Conservation (phyloP, 1,140 invertebrate species). For the Coelopa frigida region DNA sequence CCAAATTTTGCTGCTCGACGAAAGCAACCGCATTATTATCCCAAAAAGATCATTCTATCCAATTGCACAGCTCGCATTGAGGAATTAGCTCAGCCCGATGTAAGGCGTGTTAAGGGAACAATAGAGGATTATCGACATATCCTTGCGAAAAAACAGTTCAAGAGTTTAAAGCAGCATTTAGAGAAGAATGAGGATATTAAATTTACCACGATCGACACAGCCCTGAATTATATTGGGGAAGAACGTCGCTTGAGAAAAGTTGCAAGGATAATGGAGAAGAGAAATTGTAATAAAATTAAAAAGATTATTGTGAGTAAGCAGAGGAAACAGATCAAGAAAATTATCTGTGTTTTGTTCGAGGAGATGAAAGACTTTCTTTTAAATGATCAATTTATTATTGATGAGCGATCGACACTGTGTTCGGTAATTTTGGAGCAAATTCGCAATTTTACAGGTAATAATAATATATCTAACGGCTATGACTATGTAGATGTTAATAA, state of each 20-base stretch:
- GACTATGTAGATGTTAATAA: neutral
- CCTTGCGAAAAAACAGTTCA: conserved; percentile 17
- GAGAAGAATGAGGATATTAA: conserved; percentile 26
- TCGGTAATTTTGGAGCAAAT: conserved; percentile 32
- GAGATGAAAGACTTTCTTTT: conserved; percentile 40
- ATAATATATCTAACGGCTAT: neutral
- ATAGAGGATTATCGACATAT: conserved; percentile 19
- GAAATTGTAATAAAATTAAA: conserved; percentile 24
- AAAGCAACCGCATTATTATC: conserved; percentile 13
- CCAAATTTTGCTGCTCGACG: conserved; percentile 19
- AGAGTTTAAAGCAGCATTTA: conserved; percentile 23
- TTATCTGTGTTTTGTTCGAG: conserved; percentile 38
- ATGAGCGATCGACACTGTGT: conserved; percentile 31
- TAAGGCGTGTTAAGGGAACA: conserved; percentile 21
- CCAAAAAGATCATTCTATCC: conserved; percentile 25
- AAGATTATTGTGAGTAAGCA: conserved; percentile 29
- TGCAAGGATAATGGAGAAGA: conserved; percentile 17
- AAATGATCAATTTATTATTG: conserved; percentile 36
- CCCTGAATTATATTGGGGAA: conserved; percentile 32
- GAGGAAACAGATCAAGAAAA: conserved; percentile 35
- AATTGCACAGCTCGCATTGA: conserved; percentile 34
- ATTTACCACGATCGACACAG: conserved; percentile 25
- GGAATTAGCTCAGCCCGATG: conserved; percentile 27
- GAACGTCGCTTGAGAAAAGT: conserved; percentile 27
- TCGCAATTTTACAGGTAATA: conserved; percentile 30